phyloP scores from a whole-genome alignment of 1,140 invertebrate genomes.

The silkworm (Bombyx mori) region ASM3026992v2 NC_085127.1:6894501-6895000 shows the following conservation, averaged over 20 bases:
- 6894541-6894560: conserved; percentile 24
- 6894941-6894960: too few species aligned
- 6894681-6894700: conserved; percentile 29
- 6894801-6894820: too few species aligned
- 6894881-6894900: too few species aligned
- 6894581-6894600: conserved; percentile 36
- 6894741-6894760: background rate
- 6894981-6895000: too few species aligned
- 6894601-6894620: conserved; percentile 33
- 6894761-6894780: background rate
- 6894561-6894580: conserved; percentile 48
- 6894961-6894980: too few species aligned
- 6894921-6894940: too few species aligned
- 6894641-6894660: conserved; percentile 27
- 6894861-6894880: too few species aligned
- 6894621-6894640: conserved; percentile 33
- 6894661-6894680: conserved; percentile 21
- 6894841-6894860: too few species aligned
- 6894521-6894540: conserved; percentile 58
- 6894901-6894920: too few species aligned
- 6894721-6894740: conserved; percentile 2
- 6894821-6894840: too few species aligned
- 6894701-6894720: conserved; percentile 18
- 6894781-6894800: too few species aligned
- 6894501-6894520: conserved; percentile 54